Conservation (phyloP, 2,888 invertebrate genomes). For the Apoda limacodes region DNA sequence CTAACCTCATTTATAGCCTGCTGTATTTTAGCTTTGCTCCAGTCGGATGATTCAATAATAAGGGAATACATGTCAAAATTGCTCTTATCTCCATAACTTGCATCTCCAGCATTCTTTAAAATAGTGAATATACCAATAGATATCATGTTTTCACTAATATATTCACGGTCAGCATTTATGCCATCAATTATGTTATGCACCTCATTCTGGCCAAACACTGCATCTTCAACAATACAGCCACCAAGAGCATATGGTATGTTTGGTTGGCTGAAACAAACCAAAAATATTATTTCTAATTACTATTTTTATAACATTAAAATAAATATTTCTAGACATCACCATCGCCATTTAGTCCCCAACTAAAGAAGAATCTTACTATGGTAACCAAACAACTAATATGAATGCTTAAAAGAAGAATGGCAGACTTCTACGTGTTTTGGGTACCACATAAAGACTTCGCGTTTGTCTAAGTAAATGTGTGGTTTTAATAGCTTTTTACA, state of each 20-base stretch:
- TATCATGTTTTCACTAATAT: slow-evolving; percentile 43
- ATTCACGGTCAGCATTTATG: slow-evolving; percentile 32
- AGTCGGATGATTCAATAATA: slow-evolving; percentile 43
- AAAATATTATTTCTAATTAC: too few relatives aligned
- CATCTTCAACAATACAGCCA: slow-evolving; percentile 57
- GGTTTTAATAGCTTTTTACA: too few relatives aligned
- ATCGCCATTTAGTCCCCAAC: too few relatives aligned
- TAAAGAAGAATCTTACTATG: too few relatives aligned
- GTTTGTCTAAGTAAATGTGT: too few relatives aligned
- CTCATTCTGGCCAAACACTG: slow-evolving; percentile 32
- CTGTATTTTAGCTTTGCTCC: slow-evolving; percentile 44
- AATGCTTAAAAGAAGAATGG: too few relatives aligned
- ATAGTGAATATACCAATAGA: slow-evolving; percentile 49
- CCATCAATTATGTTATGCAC: slow-evolving; percentile 34
- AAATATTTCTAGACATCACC: too few relatives aligned
- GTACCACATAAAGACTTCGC: too few relatives aligned
- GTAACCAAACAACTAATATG: too few relatives aligned
- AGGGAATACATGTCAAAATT: slow-evolving; percentile 54
- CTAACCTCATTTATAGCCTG: slow-evolving; percentile 43
- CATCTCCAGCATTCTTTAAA: slow-evolving; percentile 27
- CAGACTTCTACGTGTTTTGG: too few relatives aligned
- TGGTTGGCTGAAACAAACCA: slow-evolving; percentile 43
- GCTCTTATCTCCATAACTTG: slow-evolving; percentile 22
- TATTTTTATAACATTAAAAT: too few relatives aligned
- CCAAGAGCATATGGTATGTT: slow-evolving; percentile 54